Evolutionary conservation across 1,140 invertebrate species (phyloP).

Genomic region (Macrobrachium rosenbergii): DNA sequence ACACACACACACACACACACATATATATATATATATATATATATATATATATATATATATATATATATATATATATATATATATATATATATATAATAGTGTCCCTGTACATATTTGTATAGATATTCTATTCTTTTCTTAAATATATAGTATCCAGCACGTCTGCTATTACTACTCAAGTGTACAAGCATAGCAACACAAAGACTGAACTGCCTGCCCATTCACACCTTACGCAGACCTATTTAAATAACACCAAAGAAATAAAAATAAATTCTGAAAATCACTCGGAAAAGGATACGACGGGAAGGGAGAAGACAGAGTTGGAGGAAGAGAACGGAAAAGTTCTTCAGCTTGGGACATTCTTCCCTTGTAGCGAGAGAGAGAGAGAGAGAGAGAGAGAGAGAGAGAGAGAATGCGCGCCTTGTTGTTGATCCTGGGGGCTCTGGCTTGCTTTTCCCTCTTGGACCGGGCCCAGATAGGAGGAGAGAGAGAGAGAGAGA

Average conservation of each 20-base stretch:
- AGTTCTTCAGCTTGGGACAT: too few relatives aligned
- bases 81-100: conserved; percentile 27
- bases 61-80: conserved; percentile 34
- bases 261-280: background rate
- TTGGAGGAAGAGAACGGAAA: background rate
- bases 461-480: too few relatives aligned
- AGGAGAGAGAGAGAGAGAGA: background rate
- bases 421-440: too few relatives aligned
- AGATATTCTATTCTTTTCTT: background rate
- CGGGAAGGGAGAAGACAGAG: background rate
- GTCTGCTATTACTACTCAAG: too few relatives aligned
- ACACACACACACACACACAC: background rate
- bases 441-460: too few relatives aligned
- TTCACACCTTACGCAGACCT: too few relatives aligned
- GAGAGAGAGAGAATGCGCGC: too few relatives aligned
- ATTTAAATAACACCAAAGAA: background rate
- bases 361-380: too few relatives aligned
- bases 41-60: conserved; percentile 34
- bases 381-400: too few relatives aligned
- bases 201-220: too few relatives aligned
- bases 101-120: background rate
- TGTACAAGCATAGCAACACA: too few relatives aligned
- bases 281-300: background rate
- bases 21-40: conserved; percentile 34
- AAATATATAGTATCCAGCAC: background rate